Evolutionary conservation across 2,888 invertebrate genomes (phyloP).

Genomic region (Idaea biselata): DNA sequence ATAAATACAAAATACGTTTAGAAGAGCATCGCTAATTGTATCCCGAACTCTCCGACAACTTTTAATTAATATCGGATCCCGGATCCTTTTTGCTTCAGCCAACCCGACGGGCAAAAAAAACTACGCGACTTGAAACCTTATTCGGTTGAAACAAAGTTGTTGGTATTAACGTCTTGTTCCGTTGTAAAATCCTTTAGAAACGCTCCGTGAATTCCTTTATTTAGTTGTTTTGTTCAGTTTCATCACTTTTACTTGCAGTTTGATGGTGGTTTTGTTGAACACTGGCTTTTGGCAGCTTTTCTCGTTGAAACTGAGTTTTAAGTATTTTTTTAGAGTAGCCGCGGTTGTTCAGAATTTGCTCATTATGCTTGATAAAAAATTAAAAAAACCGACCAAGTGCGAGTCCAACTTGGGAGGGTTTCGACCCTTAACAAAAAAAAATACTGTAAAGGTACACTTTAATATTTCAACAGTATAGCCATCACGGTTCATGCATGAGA

Average conservation of each 20-base stretch:
- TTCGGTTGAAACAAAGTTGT: background rate
- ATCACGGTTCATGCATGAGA: too few species aligned
- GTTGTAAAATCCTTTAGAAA: background rate
- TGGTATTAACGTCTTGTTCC: background rate
- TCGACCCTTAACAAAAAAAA: too few species aligned
- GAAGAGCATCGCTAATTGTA: slow-evolving; percentile 9
- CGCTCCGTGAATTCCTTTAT: slow-evolving; percentile 1
- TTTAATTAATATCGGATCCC: slow-evolving; percentile 19
- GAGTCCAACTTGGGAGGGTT: too few species aligned
- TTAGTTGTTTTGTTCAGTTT: slow-evolving; percentile 4
- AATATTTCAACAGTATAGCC: too few species aligned
- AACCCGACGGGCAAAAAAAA: slow-evolving; percentile 10
- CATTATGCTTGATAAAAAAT: too few species aligned
- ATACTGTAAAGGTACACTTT: too few species aligned
- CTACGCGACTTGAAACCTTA: background rate
- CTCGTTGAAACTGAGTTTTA: background rate
- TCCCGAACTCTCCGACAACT: slow-evolving; percentile 15
- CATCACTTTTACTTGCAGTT: slow-evolving; percentile 5
- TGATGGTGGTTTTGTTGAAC: background rate
- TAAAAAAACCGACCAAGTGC: too few species aligned
- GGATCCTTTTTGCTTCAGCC: slow-evolving; percentile 2
- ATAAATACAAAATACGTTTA: slow-evolving; percentile 5
- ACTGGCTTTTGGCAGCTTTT: background rate
- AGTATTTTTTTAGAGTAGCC: background rate
- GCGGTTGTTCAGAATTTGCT: too few species aligned